phyloP scores from a whole-genome alignment of 2,113 vertebrate species.

The Gorsachius goisagi region DNA sequence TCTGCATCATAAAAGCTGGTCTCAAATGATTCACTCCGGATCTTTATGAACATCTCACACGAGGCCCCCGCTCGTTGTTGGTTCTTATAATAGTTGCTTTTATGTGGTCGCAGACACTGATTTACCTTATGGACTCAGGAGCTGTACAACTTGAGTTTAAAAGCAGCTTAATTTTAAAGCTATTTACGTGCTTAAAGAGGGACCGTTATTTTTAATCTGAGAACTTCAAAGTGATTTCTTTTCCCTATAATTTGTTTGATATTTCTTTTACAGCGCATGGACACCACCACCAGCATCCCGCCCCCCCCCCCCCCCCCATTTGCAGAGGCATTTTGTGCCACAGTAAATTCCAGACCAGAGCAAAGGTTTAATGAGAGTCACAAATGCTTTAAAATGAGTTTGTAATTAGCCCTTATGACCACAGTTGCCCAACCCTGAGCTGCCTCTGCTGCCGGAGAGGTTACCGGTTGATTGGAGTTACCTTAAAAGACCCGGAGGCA shows the following conservation, averaged over 20 bases:
- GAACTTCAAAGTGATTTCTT: conserved; percentile 16
- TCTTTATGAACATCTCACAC: not conserved
- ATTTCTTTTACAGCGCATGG: not conserved
- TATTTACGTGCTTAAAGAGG: conserved; percentile 2
- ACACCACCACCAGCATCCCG: too few relatives aligned
- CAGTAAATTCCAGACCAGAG: not conserved
- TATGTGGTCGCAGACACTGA: not conserved
- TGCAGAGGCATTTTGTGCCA: not conserved
- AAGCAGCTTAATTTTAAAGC: conserved; percentile 30
- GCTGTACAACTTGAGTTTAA: conserved; percentile 21
- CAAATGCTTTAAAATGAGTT: not conserved
- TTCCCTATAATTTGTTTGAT: conserved; percentile 1
- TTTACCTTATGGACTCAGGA: not conserved
- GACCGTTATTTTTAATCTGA: conserved; percentile 36
- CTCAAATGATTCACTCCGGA: not conserved
- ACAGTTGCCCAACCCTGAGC: not conserved
- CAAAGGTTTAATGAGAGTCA: not conserved
- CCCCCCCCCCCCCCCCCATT: not conserved
- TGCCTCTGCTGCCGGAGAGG: not conserved
- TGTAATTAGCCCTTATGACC: not conserved
- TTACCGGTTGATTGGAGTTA: not conserved
- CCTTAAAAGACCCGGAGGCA: not conserved
- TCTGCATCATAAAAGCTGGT: not conserved
- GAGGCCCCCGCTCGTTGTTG: not conserved
- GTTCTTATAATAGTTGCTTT: not conserved